Conservation (phyloP, 1,140 invertebrate genomes). For the Nasonia longicornis region DNA sequence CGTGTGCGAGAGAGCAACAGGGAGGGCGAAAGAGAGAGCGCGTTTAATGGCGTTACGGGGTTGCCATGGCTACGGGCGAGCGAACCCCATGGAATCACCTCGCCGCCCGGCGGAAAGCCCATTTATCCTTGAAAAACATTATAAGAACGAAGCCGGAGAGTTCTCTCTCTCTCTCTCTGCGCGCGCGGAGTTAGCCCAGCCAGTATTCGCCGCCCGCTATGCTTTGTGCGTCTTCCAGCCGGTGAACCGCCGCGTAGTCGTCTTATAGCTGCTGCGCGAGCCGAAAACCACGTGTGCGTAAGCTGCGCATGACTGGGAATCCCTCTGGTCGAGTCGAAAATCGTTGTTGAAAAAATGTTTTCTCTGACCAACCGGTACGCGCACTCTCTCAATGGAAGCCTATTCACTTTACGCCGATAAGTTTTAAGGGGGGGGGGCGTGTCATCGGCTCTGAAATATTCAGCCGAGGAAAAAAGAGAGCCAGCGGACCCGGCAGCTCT, state of each 20-base stretch:
- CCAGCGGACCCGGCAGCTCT: neutral
- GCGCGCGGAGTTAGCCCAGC: conserved; percentile 2
- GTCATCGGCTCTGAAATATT: neutral
- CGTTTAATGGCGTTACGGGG: conserved; percentile 69
- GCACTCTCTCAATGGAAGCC: no score
- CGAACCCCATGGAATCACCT: conserved; percentile 63
- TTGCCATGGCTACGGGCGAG: conserved; percentile 62
- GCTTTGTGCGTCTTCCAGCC: neutral
- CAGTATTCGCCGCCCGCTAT: conserved; percentile 35
- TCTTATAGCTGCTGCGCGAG: neutral
- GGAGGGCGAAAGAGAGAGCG: conserved; percentile 47
- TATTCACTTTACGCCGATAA: neutral
- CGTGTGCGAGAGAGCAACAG: conserved; percentile 29
- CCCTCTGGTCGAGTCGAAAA: no score
- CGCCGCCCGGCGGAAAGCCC: conserved; percentile 62
- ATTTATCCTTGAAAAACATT: conserved; percentile 70
- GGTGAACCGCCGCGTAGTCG: no score
- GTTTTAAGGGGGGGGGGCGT: neutral
- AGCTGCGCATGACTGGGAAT: neutral
- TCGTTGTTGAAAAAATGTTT: no score
- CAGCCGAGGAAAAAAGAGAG: neutral
- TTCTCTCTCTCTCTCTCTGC: no score
- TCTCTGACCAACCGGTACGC: no score
- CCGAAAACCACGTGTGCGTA: conserved; percentile 32
- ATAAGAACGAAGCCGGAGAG: conserved; percentile 59